Evolutionary conservation across 2,797 vertebrate genomes (phyloP), one percentile per base, ranked within the genome.

Genomic region (Eulemur rubriventer): DNA sequence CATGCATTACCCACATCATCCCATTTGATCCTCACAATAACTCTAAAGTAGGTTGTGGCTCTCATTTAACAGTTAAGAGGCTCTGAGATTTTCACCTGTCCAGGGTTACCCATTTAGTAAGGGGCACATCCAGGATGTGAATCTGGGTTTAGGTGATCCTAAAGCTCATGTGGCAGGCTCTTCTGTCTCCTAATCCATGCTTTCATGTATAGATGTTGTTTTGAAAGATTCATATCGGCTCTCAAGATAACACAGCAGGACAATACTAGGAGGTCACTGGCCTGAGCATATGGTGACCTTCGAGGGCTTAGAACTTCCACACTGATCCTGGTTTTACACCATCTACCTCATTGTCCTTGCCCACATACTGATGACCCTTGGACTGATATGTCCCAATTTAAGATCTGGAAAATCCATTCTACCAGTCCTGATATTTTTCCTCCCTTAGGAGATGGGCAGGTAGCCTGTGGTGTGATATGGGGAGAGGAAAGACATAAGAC

Each of bases 161-260:
- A 55, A 85, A 55, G 1, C 30, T 80, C 67, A 86, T 2, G 13
- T 73, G 5, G 5, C 12, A 94, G 46, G 9, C 5, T 81, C 24
- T 79, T 91, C 55, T 80, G 24, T 30, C 33, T 78, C 69, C 26
- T 55, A 63, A 82, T 48, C 17, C 9, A 50, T 20, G 59, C 55
- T 57, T 80, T 65, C 67, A 87, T 57, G 43, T 35, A 48, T 33
- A 90, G 35, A 52, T 63, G 18, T 73, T 87, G 18, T n/a, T 86
- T 87, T 84, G 10, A 35, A 78, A 84, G 38, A 67, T 92, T 87
- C 41, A 14, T 41, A 79, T 33, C 55, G 93, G 22, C 41, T 96
- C 52, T 94, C 67, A 91, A 72, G 89, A 69, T 89, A 90, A 87
- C 28, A 75, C 38, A 94, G 11, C 33, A 92, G 93, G 43, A 81